Evolutionary conservation across 2,888 invertebrate genomes (phyloP), one percentile per base, ranked within the genome.

Genomic region (Cephus sareptanus): DNA sequence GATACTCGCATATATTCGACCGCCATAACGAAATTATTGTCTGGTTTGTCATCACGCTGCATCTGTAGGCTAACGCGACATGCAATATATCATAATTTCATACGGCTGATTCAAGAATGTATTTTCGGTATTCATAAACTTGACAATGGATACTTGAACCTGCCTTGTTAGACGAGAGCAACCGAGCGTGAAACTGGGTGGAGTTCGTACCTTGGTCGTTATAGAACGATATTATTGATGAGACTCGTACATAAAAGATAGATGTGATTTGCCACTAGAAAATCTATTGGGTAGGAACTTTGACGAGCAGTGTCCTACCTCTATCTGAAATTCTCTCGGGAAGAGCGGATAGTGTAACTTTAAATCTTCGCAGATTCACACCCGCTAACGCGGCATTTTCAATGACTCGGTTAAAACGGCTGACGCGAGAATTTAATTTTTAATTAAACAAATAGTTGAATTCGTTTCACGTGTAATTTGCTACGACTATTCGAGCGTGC

Each of bases 81-180:
- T 56, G 81, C 77, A 83, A 89, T 89, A 87, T 84, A 89, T 89
- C 89, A 89, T 88, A 88, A 89, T 89, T 88, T 86, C 74, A 74
- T 56, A 56, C 80, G 87, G 84, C 84, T 84, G 9, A 73, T 73
- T 37, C 74, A 79, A 76, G 69, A 85, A 85, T 80, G 82, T 85
- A 85, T 83, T 86, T 86, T 85, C 79, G 80, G 86, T 87, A 89
- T 89, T 89, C 89, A 88, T 87, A 84, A 56, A 86, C 82, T 80
- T 83, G 80, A 87, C 87, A 87, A 88, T 87, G 83, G 85, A 83
- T 86, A 87, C 87, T 88, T 86, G 86, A 86, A 85, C 84, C 85
- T 87, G 84, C 85, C 88, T 87, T 83, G 87, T 87, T 86, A 87
- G 83, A 82, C 80, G 85, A 81, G 84, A 81, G 83, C 87, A 83